Evolutionary conservation across 2,888 invertebrate species (phyloP), one percentile per base, ranked within the genome.

Genomic region (Alviniconcha strummeri): DNA sequence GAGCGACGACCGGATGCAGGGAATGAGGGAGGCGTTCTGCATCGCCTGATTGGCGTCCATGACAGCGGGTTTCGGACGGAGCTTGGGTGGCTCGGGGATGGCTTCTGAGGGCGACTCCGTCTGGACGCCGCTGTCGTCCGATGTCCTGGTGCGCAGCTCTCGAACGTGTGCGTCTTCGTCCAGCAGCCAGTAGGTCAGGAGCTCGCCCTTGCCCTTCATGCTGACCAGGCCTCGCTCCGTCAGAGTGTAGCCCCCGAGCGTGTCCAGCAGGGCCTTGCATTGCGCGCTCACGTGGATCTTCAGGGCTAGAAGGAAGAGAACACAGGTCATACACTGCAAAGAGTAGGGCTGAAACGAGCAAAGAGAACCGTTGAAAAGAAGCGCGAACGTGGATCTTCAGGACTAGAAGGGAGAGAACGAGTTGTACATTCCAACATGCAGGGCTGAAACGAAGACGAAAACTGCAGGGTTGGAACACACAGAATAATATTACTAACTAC

Each of bases 341-440:
- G 36, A 36, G 36, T 36, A 36, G 3, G 36, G 36, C 36, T 36
- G 36, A 36, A 36, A 36, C 36, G 36, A 36, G 3, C 36, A 3
- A 36, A 36, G 36, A 36, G 36, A 36, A 36, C 1, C 1, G 3
- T 36, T 36, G 36, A 36, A 36, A 36, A 3, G 36, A 36, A 0
- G 89, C 84, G 80, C 93, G 93, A 54, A 93, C 90, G 84, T 94
- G 94, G 67, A 94, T 93, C 83, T 90, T 92, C 83, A 93, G 88
- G 17, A 93, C 93, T 94, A 83, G 54, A 88, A 86, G 17, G 64
- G 78, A 69, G 74, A 60, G 36, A 52, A 71, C 19, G 13, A 36
- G 36, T 36, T 36, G 36, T 36, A 36, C 36, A 36, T 36, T 36
- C 36, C 36, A 3, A 36, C 36, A 36, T 36, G 36, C 36, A 36